Base-by-base conservation (phyloP, 2,113 vertebrate genomes). In the Rhizomys pruinosus region DNA sequence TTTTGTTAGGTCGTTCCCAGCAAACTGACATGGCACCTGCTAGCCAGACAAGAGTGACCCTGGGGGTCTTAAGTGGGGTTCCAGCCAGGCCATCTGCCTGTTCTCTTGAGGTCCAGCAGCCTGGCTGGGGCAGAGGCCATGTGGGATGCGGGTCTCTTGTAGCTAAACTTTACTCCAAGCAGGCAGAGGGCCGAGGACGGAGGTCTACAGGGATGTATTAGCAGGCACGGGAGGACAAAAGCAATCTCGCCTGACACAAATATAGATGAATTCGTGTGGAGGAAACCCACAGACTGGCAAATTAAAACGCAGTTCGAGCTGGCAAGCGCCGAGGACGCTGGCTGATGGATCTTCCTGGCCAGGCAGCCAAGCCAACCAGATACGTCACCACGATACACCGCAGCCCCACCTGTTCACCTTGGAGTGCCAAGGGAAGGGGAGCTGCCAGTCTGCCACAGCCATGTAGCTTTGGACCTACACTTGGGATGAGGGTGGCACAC, bases 321-420 rank as follows among this genome's bases (percentile, higher is more conserved):
- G 61, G 94, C 16, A 42, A 66, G 97, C 6, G n/a, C 47, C 22
- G 94, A 94, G 95, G 96, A 96, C 0, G 89, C 92, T 22, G 22
- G 32, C 96, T 97, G 97, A 98, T 97, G 97, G 97, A 98, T 98
- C 90, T 98, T 95, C 93, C 98, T 95, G 91, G 95, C 98, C 93
- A 94, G 96, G 69, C 96, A 42, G 96, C 97, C 95, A 87, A 96
- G 97, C 95, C 96, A 88, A 94, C 97, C 79, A n/a, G 97, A 97
- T 97, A 96, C 95, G 97, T 98, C 98, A 97, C 97, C 85, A 52
- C 88, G 92, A 97, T 97, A 97, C 89, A 84, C 96, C 96, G 94
- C 91, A 95, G 93, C 61, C 93, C 94, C 71, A 73, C 84, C 34
- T 78, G 95, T 94, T 42, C 11, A 96, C 92, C 97, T 47, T 39